A percentile compares a stretch with the other conserved stretches of the same genome.
These are phyloP conservation scores for Thereva unica DNA, from an alignment of 2,888 invertebrate genomes.

Conservation along the genomic window DNA sequence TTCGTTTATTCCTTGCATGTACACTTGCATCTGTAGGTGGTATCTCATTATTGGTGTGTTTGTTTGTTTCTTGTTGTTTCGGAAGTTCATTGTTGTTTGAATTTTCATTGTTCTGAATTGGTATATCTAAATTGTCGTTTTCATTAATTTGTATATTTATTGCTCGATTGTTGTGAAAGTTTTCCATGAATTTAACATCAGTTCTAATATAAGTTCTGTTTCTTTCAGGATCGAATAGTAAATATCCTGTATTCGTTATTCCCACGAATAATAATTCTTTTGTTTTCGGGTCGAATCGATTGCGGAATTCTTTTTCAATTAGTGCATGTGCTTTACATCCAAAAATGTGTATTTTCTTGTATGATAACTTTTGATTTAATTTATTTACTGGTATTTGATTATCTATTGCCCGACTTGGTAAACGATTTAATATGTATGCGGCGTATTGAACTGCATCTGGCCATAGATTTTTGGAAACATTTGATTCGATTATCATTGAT, in stretches of 20 bases:
- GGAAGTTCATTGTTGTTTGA: too few relatives aligned
- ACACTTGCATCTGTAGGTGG: too few relatives aligned
- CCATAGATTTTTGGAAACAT: not conserved
- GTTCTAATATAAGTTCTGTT: not conserved
- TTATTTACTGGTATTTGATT: not conserved
- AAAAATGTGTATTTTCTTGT: not conserved
- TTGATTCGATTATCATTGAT: not conserved
- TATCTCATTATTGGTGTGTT: too few relatives aligned
- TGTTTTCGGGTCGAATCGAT: too few relatives aligned
- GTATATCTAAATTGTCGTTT: too few relatives aligned
- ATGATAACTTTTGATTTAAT: not conserved
- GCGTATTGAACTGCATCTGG: not conserved
- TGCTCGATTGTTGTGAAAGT: too few relatives aligned
- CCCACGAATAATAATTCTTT: not conserved
- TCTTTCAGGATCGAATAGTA: not conserved
- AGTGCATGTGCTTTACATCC: not conserved
- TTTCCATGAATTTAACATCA: not conserved
- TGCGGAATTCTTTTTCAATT: not conserved
- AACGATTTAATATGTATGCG: not conserved
- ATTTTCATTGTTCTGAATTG: too few relatives aligned
- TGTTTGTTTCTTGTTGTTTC: too few relatives aligned
- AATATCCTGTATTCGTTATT: not conserved
- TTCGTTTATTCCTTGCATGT: fast-evolving
- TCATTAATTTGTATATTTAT: too few relatives aligned
- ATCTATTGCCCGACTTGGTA: not conserved